These are phyloP conservation scores for Enteromius trimaculatus DNA, from an alignment of 2,797 vertebrate genomes.

Conservation along the genomic window DNA sequence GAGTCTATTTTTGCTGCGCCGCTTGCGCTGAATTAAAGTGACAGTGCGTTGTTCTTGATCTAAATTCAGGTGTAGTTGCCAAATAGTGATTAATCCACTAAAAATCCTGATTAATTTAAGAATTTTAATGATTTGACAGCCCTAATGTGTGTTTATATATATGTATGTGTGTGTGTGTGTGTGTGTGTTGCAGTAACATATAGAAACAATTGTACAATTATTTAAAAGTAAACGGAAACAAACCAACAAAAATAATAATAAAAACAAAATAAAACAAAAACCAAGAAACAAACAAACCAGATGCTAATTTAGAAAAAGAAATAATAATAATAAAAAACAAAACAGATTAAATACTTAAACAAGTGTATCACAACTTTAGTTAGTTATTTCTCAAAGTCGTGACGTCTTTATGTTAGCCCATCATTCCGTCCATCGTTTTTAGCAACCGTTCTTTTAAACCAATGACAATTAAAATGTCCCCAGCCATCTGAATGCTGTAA, in stretches of 20 bases:
- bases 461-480: conserved; percentile 55
- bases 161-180: no score
- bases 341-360: no score
- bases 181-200: background rate
- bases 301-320: no score
- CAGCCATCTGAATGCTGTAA: conserved; percentile 22
- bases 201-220: background rate
- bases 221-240: background rate
- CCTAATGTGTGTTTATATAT: no score
- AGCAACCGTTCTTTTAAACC: conserved; percentile 43
- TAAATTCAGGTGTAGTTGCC: no score
- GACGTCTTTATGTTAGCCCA: conserved; percentile 2
- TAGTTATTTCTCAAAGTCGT: background rate
- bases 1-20: no score
- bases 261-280: background rate
- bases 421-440: conserved; percentile 32
- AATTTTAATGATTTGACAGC: no score
- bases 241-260: background rate
- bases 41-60: no score
- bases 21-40: no score
- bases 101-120: no score
- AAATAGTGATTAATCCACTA: no score
- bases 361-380: background rate
- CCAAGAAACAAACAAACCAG: background rate
- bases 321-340: background rate